Percentiles rank a stretch among this genome's conserved stretches.
Conservation (phyloP, 2,888 invertebrate genomes). For the Limnephilus rhombicus region DNA sequence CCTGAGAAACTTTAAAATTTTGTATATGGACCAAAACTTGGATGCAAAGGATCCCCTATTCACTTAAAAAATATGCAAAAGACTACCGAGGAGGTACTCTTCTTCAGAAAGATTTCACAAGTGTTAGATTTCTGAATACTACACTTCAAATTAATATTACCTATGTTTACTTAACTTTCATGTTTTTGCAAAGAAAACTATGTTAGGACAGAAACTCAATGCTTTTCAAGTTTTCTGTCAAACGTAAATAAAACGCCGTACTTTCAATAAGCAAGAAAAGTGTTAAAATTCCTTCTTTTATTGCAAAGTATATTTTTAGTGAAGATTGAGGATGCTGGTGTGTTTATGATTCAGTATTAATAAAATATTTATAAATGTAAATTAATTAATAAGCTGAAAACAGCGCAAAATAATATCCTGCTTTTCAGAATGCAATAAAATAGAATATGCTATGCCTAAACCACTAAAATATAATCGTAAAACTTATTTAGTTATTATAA, state of each 20-base stretch:
- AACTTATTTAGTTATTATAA: no score
- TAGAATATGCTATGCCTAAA: no score
- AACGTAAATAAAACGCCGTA: neutral
- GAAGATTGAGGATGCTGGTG: neutral
- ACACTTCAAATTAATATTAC: neutral
- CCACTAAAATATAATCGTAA: no score
- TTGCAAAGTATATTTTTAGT: neutral
- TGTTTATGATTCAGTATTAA: neutral
- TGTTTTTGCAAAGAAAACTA: no score
- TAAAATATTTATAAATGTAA: neutral
- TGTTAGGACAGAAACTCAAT: no score
- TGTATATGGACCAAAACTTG: slow-evolving; percentile 11
- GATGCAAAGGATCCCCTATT: slow-evolving; percentile 23
- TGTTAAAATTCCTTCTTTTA: neutral
- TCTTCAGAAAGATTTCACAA: neutral
- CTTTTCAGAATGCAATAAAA: no score
- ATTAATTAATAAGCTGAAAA: neutral
- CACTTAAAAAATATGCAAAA: slow-evolving; percentile 18
- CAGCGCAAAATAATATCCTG: neutral
- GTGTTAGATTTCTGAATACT: neutral
- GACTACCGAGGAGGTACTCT: neutral
- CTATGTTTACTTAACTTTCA: neutral
- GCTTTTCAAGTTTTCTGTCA: no score
- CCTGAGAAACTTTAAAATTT: slow-evolving; percentile 13
- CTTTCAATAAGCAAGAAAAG: neutral